Evolutionary conservation across 2,888 invertebrate species (phyloP).

Genomic region (Seira musarum): DNA sequence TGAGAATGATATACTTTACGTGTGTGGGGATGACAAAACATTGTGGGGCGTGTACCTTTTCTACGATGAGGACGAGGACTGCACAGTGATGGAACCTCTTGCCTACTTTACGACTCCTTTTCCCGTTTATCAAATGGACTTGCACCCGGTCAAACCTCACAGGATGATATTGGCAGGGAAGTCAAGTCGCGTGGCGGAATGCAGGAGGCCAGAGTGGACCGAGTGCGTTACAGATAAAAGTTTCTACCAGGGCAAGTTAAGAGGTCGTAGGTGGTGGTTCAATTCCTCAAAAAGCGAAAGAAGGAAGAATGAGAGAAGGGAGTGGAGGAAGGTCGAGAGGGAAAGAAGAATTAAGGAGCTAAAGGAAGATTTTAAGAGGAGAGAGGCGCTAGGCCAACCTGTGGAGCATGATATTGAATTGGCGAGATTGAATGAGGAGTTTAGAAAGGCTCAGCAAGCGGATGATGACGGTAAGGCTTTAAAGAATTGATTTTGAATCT

Average conservation of each 20-base stretch:
- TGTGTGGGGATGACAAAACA: constrained; percentile 62
- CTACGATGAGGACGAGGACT: constrained; percentile 51
- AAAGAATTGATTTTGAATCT: no score
- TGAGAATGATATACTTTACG: constrained; percentile 59
- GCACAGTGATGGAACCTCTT: constrained; percentile 57
- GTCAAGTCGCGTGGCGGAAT: constrained; percentile 63
- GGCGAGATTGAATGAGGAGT: constrained; percentile 58
- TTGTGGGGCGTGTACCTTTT: constrained; percentile 61
- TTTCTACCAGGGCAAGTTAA: constrained; percentile 64
- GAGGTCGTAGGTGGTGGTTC: constrained; percentile 65
- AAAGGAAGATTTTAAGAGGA: constrained; percentile 72
- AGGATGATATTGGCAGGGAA: constrained; percentile 62
- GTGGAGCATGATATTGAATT: constrained; percentile 66
- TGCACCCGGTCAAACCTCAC: constrained; percentile 63
- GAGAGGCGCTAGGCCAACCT: constrained; percentile 39
- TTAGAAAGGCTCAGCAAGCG: constrained; percentile 52
- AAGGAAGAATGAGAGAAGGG: constrained; percentile 76
- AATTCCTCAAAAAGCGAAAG: constrained; percentile 78
- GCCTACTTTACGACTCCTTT: constrained; percentile 63
- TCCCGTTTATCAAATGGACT: constrained; percentile 58
- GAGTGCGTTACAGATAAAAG: constrained; percentile 45
- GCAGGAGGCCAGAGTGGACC: constrained; percentile 64
- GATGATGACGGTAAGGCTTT: constrained; percentile 76
- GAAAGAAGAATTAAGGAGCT: constrained; percentile 75
- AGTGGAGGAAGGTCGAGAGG: constrained; percentile 76